Conservation (phyloP, 2,113 vertebrate species). For the Xiphophorus maculatus region DNA sequence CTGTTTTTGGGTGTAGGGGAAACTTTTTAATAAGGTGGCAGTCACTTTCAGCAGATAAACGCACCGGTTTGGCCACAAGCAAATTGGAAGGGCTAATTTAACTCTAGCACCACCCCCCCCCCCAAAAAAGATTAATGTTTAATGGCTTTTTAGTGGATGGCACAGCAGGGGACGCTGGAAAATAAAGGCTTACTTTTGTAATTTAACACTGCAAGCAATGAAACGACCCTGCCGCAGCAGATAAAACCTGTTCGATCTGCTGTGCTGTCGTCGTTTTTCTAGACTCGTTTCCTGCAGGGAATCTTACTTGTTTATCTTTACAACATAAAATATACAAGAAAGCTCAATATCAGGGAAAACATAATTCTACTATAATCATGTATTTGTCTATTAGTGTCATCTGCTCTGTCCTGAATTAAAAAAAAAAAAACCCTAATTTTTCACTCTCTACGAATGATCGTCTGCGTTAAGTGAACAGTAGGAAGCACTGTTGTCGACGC, state of each 20-base stretch:
- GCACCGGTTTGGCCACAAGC: background rate
- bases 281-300: background rate
- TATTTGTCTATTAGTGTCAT: background rate
- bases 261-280: background rate
- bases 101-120: background rate
- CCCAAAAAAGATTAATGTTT: background rate
- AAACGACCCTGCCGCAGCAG: background rate
- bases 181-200: background rate
- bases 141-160: background rate
- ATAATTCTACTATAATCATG: background rate
- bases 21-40: background rate
- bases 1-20: background rate
- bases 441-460: background rate
- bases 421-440: background rate
- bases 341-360: background rate
- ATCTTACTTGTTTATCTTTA: too few relatives aligned
- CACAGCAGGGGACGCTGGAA: background rate
- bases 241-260: background rate
- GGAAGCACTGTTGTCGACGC: constrained; percentile 21
- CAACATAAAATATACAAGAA: background rate
- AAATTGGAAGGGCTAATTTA: background rate
- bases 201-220: background rate
- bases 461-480: background rate
- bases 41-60: background rate
- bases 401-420: background rate